Percentiles rank a stretch among this genome's conserved stretches.
Conservation (phyloP, 2,113 vertebrate species). For the Odontesthes bonariensis region DNA sequence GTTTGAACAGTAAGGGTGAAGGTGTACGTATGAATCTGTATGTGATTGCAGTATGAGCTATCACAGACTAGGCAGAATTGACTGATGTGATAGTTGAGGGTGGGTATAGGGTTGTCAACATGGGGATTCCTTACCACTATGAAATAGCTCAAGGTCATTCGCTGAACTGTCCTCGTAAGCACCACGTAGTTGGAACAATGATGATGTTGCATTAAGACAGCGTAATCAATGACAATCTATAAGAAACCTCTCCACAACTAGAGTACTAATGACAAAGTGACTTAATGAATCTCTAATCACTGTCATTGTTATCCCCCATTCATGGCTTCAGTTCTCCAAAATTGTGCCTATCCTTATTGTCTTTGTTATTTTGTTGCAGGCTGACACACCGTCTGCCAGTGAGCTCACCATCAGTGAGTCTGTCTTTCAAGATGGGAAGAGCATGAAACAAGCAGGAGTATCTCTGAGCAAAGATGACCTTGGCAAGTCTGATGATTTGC, state of each 20-base stretch:
- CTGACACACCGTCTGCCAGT: slow-evolving; percentile 27
- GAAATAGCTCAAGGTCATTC: slow-evolving; percentile 64
- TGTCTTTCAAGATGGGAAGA: slow-evolving; percentile 56
- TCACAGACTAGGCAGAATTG: slow-evolving; percentile 77
- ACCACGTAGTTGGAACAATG: slow-evolving; percentile 2
- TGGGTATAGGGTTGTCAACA: slow-evolving; percentile 75
- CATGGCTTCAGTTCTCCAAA: background rate
- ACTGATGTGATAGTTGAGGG: slow-evolving; percentile 73
- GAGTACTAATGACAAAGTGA: slow-evolving; percentile 1
- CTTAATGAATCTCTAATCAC: slow-evolving; percentile 23
- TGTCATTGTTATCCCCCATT: slow-evolving; percentile 9
- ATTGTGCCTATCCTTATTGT: slow-evolving; percentile 22
- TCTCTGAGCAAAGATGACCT: slow-evolving; percentile 76
- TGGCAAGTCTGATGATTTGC: slow-evolving; percentile 78
- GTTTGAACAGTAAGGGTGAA: slow-evolving; percentile 76
- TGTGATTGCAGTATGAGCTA: slow-evolving; percentile 80
- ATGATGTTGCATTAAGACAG: slow-evolving; percentile 2
- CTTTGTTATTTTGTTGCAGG: slow-evolving; percentile 49
- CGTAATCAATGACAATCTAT: slow-evolving; percentile 15
- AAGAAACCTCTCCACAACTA: background rate
- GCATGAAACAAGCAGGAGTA: slow-evolving; percentile 46
- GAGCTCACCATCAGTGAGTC: slow-evolving; percentile 47
- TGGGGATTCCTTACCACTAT: slow-evolving; percentile 36
- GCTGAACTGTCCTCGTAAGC: slow-evolving; percentile 8
- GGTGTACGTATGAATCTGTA: slow-evolving; percentile 73